Evolutionary conservation across 2,888 invertebrate genomes (phyloP), one percentile per base, ranked within the genome.

Genomic region (Perithous albicinctus): DNA sequence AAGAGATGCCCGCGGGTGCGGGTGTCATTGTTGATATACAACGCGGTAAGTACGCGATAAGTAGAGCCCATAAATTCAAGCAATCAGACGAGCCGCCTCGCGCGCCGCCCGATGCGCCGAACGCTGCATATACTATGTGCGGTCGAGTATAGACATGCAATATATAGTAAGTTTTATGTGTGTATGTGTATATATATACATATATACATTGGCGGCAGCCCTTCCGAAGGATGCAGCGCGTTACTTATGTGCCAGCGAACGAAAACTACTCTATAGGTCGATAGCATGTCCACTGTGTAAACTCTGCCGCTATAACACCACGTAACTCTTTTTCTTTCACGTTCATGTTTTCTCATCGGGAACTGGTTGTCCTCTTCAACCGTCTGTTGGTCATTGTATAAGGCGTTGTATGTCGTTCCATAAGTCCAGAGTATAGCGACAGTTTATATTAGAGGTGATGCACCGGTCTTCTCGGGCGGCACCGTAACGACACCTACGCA

Each of bases 1-100:
- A 85, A 85, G 84, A 80, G 84, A 87, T 86, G 91, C 91, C 91
- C 86, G 90, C 90, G 91, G 92, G 92, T 90, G 90, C 90, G 91
- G 90, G 91, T 92, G 92, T 92, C 92, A 92, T 92, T 92, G 92
- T 91, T 92, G 92, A 92, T 92, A 91, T 92, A 92, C 91, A 91
- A 90, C 91, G 89, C 91, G 89, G 92, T 92, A 92, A 92, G 91
- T 91, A 91, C 88, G 90, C 91, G 92, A 92, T 92, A 92, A 92
- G 91, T 92, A 91, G 92, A 90, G 87, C 91, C 91, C 92, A 92
- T 92, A 92, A 92, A 92, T 92, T 89, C 87, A 89, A 86, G 90
- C 91, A 92, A 92, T 92, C 92, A 90, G 90, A 90, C 87, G 90
- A 89, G 89, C 90, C 89, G 90, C 89, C 89, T 89, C 78, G 88